These are phyloP conservation scores for Carcina quercana DNA, from an alignment of 2,888 invertebrate genomes.

Conservation along the genomic window DNA sequence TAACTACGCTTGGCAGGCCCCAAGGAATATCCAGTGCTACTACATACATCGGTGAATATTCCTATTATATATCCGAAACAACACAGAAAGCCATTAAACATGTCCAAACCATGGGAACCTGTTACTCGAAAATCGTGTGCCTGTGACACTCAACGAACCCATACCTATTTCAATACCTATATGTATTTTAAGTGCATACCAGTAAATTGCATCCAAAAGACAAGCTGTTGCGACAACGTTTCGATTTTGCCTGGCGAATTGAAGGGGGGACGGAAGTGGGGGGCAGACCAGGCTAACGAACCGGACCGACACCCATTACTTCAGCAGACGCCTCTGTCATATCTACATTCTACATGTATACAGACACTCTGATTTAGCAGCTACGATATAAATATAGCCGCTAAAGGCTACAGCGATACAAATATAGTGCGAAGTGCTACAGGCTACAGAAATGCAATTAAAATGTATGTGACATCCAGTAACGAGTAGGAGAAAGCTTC, in stretches of 20 bases:
- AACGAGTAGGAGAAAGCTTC: no score
- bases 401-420: no score
- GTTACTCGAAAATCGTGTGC: neutral
- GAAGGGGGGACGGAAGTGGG: slow-evolving; percentile 2
- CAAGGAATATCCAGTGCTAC: neutral
- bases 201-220: slow-evolving; percentile 1
- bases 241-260: slow-evolving; percentile 6
- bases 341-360: slow-evolving; percentile 6
- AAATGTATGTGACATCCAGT: no score
- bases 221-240: slow-evolving; percentile 3
- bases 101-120: neutral
- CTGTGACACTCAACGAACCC: no score
- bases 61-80: neutral
- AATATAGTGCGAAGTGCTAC: no score
- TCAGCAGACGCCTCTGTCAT: slow-evolving; percentile 20
- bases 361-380: slow-evolving; percentile 5
- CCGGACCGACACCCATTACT: slow-evolving; percentile 32
- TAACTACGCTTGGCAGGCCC: no score
- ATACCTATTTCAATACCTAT: neutral
- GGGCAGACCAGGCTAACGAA: slow-evolving; percentile 32
- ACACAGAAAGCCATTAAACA: neutral
- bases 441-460: no score
- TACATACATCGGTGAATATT: neutral
- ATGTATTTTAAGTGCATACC: neutral
- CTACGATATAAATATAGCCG: no score